Percentiles rank a stretch among this genome's conserved stretches.
phyloP scores from a whole-genome alignment of 92 coral and sea anemone genomes.

The Pocillopora meandrina region DNA sequence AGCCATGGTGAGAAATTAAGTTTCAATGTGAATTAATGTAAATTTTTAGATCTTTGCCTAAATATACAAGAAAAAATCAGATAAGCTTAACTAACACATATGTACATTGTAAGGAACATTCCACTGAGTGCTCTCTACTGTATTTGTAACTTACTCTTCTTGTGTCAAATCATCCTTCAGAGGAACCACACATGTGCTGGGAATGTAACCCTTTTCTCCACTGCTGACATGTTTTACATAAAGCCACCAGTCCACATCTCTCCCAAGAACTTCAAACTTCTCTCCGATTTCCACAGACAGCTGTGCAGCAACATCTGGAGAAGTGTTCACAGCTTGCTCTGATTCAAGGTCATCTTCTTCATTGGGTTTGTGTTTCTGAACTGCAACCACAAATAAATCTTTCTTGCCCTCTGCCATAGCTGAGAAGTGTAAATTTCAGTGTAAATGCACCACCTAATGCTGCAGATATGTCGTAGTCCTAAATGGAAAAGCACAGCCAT shows the following conservation, averaged over 20 bases:
- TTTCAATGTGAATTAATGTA: no score
- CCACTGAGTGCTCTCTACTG: neutral
- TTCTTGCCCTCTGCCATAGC: slow-evolving; percentile 37
- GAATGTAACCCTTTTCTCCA: slow-evolving; percentile 80
- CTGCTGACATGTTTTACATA: slow-evolving; percentile 60
- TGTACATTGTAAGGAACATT: no score
- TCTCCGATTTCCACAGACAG: slow-evolving; percentile 68
- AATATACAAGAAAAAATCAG: no score
- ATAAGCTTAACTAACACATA: no score
- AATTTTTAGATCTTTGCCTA: no score
- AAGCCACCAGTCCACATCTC: slow-evolving; percentile 88
- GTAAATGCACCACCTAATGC: neutral
- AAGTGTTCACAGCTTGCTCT: slow-evolving; percentile 54
- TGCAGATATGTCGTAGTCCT: no score
- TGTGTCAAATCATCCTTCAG: slow-evolving; percentile 64
- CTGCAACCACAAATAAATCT: slow-evolving; percentile 72
- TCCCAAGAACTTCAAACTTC: slow-evolving; percentile 75
- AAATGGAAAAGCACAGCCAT: no score
- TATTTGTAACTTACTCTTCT: slow-evolving; percentile 65
- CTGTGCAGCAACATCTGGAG: slow-evolving; percentile 81
- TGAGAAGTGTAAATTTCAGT: neutral
- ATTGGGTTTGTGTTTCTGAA: slow-evolving; percentile 65
- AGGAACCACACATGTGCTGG: slow-evolving; percentile 81
- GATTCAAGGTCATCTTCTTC: slow-evolving; percentile 57
- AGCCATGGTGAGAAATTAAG: no score